Percentiles rank a stretch among this genome's conserved stretches.
Conservation (phyloP, 2,888 invertebrate genomes). For the Hermaeophaga mercurialis region DNA sequence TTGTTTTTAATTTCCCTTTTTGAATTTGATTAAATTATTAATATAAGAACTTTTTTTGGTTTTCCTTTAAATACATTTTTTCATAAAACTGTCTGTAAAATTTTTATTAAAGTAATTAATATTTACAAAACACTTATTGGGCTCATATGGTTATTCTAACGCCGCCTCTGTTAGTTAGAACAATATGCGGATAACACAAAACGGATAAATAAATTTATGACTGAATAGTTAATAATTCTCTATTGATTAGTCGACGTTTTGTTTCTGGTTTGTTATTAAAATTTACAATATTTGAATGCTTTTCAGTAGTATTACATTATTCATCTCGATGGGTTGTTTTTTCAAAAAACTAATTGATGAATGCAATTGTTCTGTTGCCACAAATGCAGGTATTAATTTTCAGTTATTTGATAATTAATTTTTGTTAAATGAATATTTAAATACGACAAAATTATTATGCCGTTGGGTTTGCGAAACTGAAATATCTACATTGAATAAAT, state of each 20-base stretch:
- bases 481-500: too few species aligned
- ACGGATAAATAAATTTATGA: constrained; percentile 4
- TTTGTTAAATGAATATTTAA: background rate
- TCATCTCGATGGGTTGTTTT: background rate
- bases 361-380: background rate
- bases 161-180: background rate
- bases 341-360: background rate
- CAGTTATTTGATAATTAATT: background rate
- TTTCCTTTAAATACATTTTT: too few species aligned
- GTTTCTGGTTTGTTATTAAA: constrained; percentile 11
- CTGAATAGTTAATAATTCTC: constrained; percentile 10
- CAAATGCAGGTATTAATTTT: background rate
- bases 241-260: constrained; percentile 6
- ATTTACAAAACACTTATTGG: too few species aligned
- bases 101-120: too few species aligned
- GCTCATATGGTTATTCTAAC: too few species aligned
- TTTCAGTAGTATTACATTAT: constrained; percentile 11
- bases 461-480: too few species aligned
- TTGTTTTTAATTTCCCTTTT: too few species aligned
- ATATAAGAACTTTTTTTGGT: too few species aligned
- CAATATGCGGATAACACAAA: background rate
- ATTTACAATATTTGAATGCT: constrained; percentile 13
- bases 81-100: too few species aligned
- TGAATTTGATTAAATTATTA: too few species aligned
- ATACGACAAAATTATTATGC: background rate